Conservation (phyloP, 2,113 vertebrate species). For the Piprites chloris region DNA sequence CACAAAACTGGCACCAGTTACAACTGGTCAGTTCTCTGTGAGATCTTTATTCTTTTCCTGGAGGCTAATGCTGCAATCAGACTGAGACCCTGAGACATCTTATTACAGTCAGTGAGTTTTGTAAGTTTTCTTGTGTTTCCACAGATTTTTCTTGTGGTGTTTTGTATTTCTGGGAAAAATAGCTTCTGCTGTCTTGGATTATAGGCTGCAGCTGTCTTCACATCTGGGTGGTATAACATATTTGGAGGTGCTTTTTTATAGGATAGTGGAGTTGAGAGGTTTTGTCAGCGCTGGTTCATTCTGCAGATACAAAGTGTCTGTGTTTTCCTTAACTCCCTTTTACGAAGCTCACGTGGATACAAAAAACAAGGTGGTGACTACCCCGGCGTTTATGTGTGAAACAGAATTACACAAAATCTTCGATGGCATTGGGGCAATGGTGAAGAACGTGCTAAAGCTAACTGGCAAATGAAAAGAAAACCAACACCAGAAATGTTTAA, state of each 20-base stretch:
- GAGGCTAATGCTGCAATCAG: background rate
- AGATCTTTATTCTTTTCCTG: background rate
- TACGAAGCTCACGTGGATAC: constrained; percentile 83
- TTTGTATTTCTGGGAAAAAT: background rate
- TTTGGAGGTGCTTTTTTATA: background rate
- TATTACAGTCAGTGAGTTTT: background rate
- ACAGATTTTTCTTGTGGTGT: background rate
- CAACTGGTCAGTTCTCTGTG: background rate
- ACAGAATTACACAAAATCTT: constrained; percentile 80
- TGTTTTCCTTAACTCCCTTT: constrained; percentile 60
- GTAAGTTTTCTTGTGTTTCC: background rate
- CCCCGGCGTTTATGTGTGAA: constrained; percentile 89
- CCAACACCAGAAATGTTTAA: background rate
- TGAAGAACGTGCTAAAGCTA: constrained; percentile 78
- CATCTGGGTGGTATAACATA: background rate
- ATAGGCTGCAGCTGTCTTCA: background rate
- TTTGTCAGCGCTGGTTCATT: background rate
- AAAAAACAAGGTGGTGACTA: constrained; percentile 84
- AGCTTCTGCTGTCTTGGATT: background rate
- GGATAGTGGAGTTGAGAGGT: background rate
- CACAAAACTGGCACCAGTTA: background rate
- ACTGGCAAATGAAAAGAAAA: constrained; percentile 69
- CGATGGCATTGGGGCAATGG: constrained; percentile 86
- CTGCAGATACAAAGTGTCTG: background rate
- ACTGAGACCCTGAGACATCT: background rate